Evolutionary conservation across 2,888 invertebrate genomes (phyloP).

Genomic region (Dynastes maya): DNA sequence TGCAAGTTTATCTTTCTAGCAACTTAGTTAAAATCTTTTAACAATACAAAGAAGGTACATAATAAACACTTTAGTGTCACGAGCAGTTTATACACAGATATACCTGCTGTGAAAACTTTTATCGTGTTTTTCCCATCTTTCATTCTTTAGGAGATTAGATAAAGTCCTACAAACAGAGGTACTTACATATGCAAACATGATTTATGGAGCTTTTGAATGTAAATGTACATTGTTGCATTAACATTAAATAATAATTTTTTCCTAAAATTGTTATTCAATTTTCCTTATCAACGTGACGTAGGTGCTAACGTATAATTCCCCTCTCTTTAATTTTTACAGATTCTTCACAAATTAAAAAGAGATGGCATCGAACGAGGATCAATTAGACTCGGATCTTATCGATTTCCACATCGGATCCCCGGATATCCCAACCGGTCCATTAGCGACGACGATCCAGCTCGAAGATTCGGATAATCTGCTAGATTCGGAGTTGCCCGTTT

Average conservation of each 20-base stretch:
- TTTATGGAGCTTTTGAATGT: not conserved
- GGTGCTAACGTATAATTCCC: not conserved
- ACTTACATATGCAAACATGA: not conserved
- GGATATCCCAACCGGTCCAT: conserved; percentile 59
- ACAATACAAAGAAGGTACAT: not conserved
- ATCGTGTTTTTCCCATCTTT: conserved; percentile 4
- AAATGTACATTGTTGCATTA: not conserved
- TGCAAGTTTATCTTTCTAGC: not conserved
- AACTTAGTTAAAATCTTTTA: not conserved
- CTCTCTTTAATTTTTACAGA: not conserved
- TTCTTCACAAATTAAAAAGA: not conserved
- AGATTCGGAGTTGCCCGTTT: conserved; percentile 66
- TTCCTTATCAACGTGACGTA: conserved; percentile 8
- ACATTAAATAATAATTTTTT: not conserved
- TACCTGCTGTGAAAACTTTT: not conserved
- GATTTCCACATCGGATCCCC: conserved; percentile 66
- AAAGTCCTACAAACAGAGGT: not conserved
- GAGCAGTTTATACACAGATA: not conserved
- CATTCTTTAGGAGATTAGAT: not conserved
- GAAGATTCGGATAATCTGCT: conserved; percentile 64
- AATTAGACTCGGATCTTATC: conserved; percentile 64
- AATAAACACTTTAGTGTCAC: not conserved
- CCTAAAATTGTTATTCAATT: not conserved
- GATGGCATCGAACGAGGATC: conserved; percentile 36
- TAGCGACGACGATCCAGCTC: conserved; percentile 50